Conservation (phyloP, 2,888 invertebrate genomes). For the Notodonta ziczac region DNA sequence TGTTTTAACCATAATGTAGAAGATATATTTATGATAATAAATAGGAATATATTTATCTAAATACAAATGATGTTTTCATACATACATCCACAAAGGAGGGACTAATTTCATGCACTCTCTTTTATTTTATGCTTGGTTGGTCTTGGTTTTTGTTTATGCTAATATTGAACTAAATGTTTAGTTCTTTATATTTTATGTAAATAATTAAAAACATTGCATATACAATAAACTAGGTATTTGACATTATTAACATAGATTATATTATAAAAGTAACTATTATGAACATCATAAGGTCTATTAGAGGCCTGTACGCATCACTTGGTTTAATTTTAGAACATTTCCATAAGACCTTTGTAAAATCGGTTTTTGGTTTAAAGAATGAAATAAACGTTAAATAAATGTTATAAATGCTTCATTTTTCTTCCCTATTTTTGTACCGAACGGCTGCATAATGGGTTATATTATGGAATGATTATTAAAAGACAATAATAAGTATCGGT, state of each 20-base stretch:
- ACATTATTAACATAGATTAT: conserved; percentile 34
- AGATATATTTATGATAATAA: not conserved
- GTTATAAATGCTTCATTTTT: not conserved
- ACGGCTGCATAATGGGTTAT: no score
- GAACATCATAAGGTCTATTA: conserved; percentile 7
- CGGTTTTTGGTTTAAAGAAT: conserved; percentile 52
- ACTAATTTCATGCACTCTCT: not conserved
- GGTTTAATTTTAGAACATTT: conserved; percentile 39
- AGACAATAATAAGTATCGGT: no score
- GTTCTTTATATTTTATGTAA: conserved; percentile 35
- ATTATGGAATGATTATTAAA: no score
- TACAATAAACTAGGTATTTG: conserved; percentile 46
- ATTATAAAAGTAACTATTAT: conserved; percentile 33
- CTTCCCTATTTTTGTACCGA: not conserved
- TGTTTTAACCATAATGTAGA: not conserved
- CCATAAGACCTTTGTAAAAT: conserved; percentile 41
- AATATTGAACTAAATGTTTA: not conserved
- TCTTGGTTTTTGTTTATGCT: no score
- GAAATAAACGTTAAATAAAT: conserved; percentile 44
- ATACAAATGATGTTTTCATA: not conserved
- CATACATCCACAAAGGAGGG: not conserved
- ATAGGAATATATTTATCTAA: not conserved
- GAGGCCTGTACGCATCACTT: conserved; percentile 35
- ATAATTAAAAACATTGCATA: conserved; percentile 53
- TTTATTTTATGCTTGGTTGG: not conserved